Evolutionary conservation across 2,888 invertebrate genomes (phyloP).

Genomic region (Biston betularia): DNA sequence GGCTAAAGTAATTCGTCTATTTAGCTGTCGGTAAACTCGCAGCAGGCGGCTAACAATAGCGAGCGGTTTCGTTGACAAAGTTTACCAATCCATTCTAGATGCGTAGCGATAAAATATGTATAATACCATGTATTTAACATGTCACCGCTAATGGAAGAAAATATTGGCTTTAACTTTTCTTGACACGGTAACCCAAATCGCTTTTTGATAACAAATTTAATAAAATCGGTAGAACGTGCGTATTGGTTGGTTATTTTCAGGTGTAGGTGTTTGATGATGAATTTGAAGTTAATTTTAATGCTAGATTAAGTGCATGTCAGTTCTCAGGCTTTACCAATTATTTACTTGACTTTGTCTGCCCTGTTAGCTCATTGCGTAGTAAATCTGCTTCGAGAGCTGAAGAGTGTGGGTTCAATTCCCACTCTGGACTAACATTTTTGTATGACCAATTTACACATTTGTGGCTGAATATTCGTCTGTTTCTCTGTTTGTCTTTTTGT

Average conservation of each 20-base stretch:
- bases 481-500: too few relatives aligned
- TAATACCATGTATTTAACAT: conserved; percentile 62
- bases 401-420: too few relatives aligned
- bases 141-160: conserved; percentile 70
- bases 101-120: conserved; percentile 47
- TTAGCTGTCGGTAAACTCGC: not conserved
- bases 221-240: conserved; percentile 46
- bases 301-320: too few relatives aligned
- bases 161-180: conserved; percentile 55
- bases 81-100: conserved; percentile 62
- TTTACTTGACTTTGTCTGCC: too few relatives aligned
- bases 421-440: too few relatives aligned
- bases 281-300: not conserved
- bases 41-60: conserved; percentile 46
- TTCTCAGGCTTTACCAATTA: too few relatives aligned
- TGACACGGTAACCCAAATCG: conserved; percentile 67
- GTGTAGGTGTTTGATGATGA: conserved; percentile 1
- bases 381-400: too few relatives aligned
- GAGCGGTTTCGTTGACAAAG: conserved; percentile 64
- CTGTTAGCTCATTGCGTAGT: too few relatives aligned
- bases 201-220: conserved; percentile 57
- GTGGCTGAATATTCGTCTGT: too few relatives aligned
- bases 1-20: not conserved
- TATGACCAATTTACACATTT: too few relatives aligned
- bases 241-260: conserved; percentile 23